Percentiles rank a stretch among this genome's conserved stretches.
Conservation (phyloP, 2,113 vertebrate genomes). For the Clupea harengus region DNA sequence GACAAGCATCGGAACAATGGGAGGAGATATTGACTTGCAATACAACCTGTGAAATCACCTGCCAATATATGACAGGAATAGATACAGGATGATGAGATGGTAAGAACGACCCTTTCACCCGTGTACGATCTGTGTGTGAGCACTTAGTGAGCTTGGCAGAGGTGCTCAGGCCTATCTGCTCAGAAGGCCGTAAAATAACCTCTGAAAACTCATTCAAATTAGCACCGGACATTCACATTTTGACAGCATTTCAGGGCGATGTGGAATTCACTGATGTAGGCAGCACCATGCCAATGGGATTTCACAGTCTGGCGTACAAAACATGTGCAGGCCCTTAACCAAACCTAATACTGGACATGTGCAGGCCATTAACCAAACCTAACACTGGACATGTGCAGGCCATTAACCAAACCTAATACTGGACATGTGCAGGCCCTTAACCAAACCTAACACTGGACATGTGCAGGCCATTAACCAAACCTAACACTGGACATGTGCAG, state of each 20-base stretch:
- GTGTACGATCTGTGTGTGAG: no score
- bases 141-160: not conserved
- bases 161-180: not conserved
- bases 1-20: not conserved
- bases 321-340: not conserved
- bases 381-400: not conserved
- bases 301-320: not conserved
- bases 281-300: not conserved
- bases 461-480: not conserved
- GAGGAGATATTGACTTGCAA: not conserved
- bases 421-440: no score
- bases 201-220: not conserved
- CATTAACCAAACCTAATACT: not conserved
- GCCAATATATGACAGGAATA: not conserved
- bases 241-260: not conserved
- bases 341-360: not conserved
- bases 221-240: not conserved
- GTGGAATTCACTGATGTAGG: not conserved
- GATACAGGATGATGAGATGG: not conserved
- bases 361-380: not conserved
- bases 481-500: not conserved
- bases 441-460: no score
- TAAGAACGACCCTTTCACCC: not conserved
- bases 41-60: not conserved
- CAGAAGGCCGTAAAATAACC: not conserved